A percentile compares a stretch with the other conserved stretches of the same genome.
These are phyloP conservation scores for Erethizon dorsatum DNA, from an alignment of 2,797 vertebrate genomes.

Conservation along the genomic window DNA sequence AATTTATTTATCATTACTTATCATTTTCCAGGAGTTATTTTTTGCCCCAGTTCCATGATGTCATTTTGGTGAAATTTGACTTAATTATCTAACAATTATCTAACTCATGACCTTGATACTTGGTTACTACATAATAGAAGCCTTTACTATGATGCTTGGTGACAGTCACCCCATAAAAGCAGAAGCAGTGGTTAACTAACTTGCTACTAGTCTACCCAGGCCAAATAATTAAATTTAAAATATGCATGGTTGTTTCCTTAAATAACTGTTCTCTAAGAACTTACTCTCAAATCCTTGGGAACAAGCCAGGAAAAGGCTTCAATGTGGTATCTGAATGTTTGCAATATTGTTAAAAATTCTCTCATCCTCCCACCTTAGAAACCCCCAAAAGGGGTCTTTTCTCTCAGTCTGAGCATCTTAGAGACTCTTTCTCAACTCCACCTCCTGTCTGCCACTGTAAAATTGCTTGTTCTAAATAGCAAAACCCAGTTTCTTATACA, in stretches of 20 bases:
- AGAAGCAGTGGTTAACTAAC: slow-evolving; percentile 14
- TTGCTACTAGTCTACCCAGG: background rate
- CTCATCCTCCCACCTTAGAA: background rate
- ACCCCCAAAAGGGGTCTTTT: background rate
- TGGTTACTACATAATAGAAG: background rate
- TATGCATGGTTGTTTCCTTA: background rate
- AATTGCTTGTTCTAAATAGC: background rate
- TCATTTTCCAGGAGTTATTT: background rate
- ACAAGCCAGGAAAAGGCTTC: background rate
- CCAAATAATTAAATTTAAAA: slow-evolving; percentile 32
- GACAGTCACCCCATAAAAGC: background rate
- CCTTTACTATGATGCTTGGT: background rate
- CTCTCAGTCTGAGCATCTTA: background rate
- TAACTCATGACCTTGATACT: background rate
- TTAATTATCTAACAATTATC: background rate
- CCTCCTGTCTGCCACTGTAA: background rate
- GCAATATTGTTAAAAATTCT: background rate
- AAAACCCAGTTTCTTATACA: background rate
- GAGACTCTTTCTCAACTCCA: background rate
- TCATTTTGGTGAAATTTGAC: slow-evolving; percentile 35
- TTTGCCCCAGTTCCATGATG: slow-evolving; percentile 27
- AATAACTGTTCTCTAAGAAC: background rate
- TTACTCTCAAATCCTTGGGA: background rate
- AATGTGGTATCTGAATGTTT: background rate
- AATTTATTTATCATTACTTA: background rate